Evolutionary conservation across 2,113 vertebrate genomes (phyloP).

Genomic region (Lonchura striata): DNA sequence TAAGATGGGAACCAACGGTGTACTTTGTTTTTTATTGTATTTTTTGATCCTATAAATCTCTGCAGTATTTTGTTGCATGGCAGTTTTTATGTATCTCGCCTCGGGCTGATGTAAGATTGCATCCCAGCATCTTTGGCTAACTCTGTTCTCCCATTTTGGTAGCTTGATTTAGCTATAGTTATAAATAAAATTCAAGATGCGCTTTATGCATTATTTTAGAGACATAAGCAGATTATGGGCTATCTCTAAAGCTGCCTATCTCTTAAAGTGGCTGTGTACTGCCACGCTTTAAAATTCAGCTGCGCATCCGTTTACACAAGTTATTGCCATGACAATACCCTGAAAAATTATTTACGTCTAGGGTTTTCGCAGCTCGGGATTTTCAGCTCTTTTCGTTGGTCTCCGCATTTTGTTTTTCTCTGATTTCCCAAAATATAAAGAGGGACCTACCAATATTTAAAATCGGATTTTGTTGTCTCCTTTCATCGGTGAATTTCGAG

Average conservation of each 20-base stretch:
- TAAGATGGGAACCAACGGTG: not conserved
- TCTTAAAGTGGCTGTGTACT: not conserved
- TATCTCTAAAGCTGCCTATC: not conserved
- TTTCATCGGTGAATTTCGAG: not conserved
- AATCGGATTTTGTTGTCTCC: not conserved
- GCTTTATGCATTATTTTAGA: not conserved
- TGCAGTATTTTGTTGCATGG: not conserved
- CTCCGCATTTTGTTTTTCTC: not conserved
- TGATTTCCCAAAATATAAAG: not conserved
- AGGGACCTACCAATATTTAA: not conserved
- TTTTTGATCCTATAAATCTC: not conserved
- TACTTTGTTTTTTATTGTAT: not conserved
- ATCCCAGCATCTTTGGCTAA: not conserved
- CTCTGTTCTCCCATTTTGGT: not conserved
- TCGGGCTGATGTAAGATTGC: not conserved
- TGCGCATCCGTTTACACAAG: rapidly evolving
- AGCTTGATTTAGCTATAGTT: not conserved
- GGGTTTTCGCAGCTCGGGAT: not conserved
- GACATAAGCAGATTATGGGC: not conserved
- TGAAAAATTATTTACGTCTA: not conserved
- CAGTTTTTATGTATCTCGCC: not conserved
- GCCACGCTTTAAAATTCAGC: not conserved
- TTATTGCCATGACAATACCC: not conserved
- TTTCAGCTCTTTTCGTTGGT: not conserved
- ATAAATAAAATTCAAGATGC: not conserved